Base-by-base conservation (phyloP, 2,797 vertebrate species). In the Coregonus ussuriensis region DNA sequence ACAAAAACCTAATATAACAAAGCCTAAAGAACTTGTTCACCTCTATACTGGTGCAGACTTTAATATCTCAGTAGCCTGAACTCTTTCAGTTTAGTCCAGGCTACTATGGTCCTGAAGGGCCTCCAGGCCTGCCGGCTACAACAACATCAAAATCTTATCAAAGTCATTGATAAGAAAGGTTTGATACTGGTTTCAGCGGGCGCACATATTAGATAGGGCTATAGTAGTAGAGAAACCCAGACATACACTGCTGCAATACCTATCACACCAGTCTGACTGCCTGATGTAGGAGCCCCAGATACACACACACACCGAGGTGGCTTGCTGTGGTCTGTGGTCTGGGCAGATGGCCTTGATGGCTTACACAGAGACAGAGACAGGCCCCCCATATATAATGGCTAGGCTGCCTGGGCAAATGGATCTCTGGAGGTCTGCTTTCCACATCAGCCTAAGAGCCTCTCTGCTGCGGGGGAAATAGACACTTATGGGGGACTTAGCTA, bases 21-120 rank as follows among this genome's bases (percentile, higher is more conserved):
- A 47, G 9, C 41, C 41, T 11, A 47, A 11, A 47, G 41, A 47
- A 75, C 80, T 47, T 47, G 41, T 79, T 79, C 85, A 80, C 80
- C 81, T 81, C 76, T 53, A 14, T 54, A 73, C 31, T 62, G 68
- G 72, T 75, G 74, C 71, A 15, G 25, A 15, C 71, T 76, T 31
- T 4, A 14, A 71, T 21, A 25, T 71, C 35, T n/a, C 53, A 63
- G 53, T 62, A 37, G 29, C 13, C 56, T 33, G 59, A 31, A 47
- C 41, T 13, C 41, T 6, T 18, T n/a, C 6, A 62, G 6, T 21
- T 79, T 37, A 75, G 33, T 54, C 51, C 29, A 53, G 5, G n/a
- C 14, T n/a, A 66, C 51, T 4, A 54, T 79, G 85, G 87, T 85
- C 90, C 86, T 67, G 0, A 4, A 35, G 35, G 35, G 3, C 9